These are phyloP conservation scores for Bellardia pandia DNA, from an alignment of 2,888 invertebrate species.

Conservation along the genomic window DNA sequence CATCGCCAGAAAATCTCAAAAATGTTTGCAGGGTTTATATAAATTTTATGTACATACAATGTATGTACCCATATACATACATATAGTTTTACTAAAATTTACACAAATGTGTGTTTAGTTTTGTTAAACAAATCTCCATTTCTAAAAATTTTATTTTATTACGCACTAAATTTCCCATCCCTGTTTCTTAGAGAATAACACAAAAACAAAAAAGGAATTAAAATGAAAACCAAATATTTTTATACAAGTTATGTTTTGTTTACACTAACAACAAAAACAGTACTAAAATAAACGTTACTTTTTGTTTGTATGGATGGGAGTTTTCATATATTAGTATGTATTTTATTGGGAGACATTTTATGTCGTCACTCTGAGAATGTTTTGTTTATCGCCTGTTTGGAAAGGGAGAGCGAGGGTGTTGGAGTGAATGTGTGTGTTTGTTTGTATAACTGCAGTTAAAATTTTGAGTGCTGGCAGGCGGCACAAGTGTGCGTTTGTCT, in stretches of 20 bases:
- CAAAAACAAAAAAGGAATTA: neutral
- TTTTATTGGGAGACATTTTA: conserved; percentile 18
- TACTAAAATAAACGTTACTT: conserved; percentile 22
- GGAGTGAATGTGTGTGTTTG: conserved; percentile 6
- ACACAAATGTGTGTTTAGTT: too few relatives aligned
- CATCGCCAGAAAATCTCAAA: too few relatives aligned
- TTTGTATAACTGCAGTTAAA: conserved; percentile 12
- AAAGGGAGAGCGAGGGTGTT: neutral
- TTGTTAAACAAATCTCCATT: too few relatives aligned
- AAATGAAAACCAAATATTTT: neutral
- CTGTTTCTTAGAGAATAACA: too few relatives aligned
- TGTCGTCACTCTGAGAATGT: neutral
- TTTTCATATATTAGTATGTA: neutral
- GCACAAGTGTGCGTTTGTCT: conserved; percentile 8
- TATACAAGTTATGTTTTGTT: neutral
- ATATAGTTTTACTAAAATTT: too few relatives aligned
- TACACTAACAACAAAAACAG: neutral
- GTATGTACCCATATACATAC: too few relatives aligned
- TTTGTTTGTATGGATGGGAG: neutral
- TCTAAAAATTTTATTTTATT: too few relatives aligned
- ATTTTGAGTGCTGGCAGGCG: conserved; percentile 5
- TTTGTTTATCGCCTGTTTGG: neutral
- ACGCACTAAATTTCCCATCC: too few relatives aligned
- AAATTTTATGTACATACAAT: too few relatives aligned
- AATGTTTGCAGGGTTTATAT: too few relatives aligned